Evolutionary conservation across 2,113 vertebrate genomes (phyloP), one percentile per base, ranked within the genome.

Genomic region (Dinomys branickii): DNA sequence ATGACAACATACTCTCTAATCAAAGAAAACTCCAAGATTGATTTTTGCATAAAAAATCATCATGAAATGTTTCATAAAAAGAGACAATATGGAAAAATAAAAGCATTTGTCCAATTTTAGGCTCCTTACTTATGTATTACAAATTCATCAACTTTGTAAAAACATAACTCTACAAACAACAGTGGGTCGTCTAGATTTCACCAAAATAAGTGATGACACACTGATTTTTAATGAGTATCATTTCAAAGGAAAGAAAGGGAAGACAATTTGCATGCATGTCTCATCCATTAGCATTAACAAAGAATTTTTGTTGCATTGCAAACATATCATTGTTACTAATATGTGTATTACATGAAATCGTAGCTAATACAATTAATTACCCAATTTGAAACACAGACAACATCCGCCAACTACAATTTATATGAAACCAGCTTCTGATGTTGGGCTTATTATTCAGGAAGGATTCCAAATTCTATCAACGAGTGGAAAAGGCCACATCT

Each of bases 271-370:
- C 35, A 95, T 54, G 1, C 61, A 88, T 84, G 89, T 80, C 71
- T 85, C 59, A 96, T 75, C 85, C 78, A 96, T 92, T 95, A 96
- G 97, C 89, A 61, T 81, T 85, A 52, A 94, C 7, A 81, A 96
- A 94, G 0, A 19, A 59, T 28, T 7, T 78, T 92, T 91, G 59
- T 94, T 94, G 52, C 56, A 75, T 69, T 90, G 67, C 38, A 41
- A 95, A 73, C 86, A 81, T 67, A 80, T 81, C 93, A 85, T 94
- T 93, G 0, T 91, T 92, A 88, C 93, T 82, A 91, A 56, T 95
- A 20, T 52, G 3, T 2, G 86, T 16, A 47, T 93, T 89, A 96
- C 71, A 95, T 22, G 24, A 82, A 47, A 78, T 80, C n/a, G 95
- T 17, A 69, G 13, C 35, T 97, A 91, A 91, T 84, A 50, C 26